Percentiles rank a stretch among this genome's conserved stretches.
phyloP scores from a whole-genome alignment of 2,888 invertebrate species.

The Papilio demoleus region DNA sequence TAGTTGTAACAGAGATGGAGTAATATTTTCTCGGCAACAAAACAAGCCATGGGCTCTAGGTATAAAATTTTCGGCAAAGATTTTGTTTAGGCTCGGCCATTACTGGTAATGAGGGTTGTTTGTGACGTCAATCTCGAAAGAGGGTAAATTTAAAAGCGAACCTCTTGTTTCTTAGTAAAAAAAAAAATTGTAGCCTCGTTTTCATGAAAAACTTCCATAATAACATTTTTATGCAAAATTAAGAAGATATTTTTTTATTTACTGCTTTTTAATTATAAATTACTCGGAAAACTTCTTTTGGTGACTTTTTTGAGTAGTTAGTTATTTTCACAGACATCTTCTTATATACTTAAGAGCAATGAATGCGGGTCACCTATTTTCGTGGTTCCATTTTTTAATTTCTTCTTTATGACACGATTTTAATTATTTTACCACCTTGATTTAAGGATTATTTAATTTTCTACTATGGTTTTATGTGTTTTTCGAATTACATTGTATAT shows the following conservation, averaged over 20 bases:
- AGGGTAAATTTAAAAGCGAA: constrained; percentile 36
- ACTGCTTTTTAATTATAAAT: not conserved
- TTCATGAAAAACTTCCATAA: constrained; percentile 21
- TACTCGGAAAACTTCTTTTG: not conserved
- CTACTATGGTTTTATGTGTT: too few relatives aligned
- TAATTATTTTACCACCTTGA: too few relatives aligned
- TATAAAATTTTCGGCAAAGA: constrained; percentile 31
- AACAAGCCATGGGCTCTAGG: constrained; percentile 22
- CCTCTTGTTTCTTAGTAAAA: constrained; percentile 31
- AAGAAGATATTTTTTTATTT: not conserved
- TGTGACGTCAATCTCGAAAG: constrained; percentile 37
- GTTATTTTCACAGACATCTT: too few relatives aligned
- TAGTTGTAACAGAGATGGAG: not conserved
- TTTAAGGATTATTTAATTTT: too few relatives aligned
- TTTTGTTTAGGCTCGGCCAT: constrained; percentile 36
- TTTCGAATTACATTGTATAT: too few relatives aligned
- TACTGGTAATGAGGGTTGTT: constrained; percentile 40
- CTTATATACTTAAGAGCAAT: too few relatives aligned
- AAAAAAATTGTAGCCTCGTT: constrained; percentile 15
- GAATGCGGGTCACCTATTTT: too few relatives aligned
- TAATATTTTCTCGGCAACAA: constrained; percentile 8
- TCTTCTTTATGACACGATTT: too few relatives aligned
- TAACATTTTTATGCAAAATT: not conserved
- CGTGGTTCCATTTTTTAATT: too few relatives aligned
- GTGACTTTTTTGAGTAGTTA: too few relatives aligned